phyloP scores from a whole-genome alignment of 2,113 vertebrate genomes.

The Lepisosteus oculatus region DNA sequence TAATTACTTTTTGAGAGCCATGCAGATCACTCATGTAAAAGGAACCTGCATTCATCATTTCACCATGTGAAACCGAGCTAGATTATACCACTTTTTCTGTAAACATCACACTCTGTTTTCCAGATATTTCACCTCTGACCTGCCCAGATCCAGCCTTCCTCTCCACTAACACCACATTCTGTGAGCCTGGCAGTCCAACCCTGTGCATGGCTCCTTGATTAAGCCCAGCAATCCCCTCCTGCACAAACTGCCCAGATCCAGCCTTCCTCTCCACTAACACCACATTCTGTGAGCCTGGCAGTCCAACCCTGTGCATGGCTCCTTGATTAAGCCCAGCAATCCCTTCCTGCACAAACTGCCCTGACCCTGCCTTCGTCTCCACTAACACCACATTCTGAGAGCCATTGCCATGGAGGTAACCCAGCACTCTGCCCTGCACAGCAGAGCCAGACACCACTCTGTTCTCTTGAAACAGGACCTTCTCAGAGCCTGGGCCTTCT shows the following conservation, averaged over 20 bases:
- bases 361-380: not conserved
- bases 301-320: too few species aligned
- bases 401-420: not conserved
- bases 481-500: constrained; percentile 37
- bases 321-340: too few species aligned
- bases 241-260: not conserved
- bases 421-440: constrained; percentile 23
- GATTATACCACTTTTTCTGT: not conserved
- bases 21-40: not conserved
- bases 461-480: constrained; percentile 61
- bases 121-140: not conserved
- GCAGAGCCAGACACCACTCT: constrained; percentile 61
- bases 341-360: not conserved
- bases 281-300: not conserved
- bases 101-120: not conserved
- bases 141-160: too few species aligned
- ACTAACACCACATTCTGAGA: not conserved
- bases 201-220: too few species aligned
- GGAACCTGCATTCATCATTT: not conserved
- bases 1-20: not conserved
- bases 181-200: not conserved
- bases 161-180: not conserved
- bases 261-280: not conserved
- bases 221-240: not conserved
- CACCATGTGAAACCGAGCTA: not conserved